These are phyloP conservation scores for Synchiropus splendidus DNA, from an alignment of 2,113 vertebrate genomes.

Conservation along the genomic window DNA sequence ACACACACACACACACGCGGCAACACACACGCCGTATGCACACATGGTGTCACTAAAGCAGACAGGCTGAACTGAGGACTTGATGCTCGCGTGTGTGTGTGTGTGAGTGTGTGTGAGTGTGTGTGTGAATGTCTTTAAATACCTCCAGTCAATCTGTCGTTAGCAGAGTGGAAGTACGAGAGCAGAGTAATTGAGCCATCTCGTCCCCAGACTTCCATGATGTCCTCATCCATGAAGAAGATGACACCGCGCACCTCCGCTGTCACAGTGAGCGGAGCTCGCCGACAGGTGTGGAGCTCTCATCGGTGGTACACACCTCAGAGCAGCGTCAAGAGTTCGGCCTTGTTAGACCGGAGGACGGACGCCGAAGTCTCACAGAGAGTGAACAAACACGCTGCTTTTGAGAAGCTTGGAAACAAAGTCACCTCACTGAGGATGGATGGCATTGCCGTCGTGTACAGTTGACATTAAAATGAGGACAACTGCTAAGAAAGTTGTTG, in stretches of 20 bases:
- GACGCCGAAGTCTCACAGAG: too few species aligned
- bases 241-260: slow-evolving; percentile 31
- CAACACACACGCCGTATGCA: slow-evolving; percentile 26
- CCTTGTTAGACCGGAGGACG: too few species aligned
- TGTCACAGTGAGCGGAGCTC: slow-evolving; percentile 29
- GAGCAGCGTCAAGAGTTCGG: too few species aligned
- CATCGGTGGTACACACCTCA: slow-evolving; percentile 19
- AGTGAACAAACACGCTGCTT: too few species aligned
- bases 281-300: slow-evolving; percentile 36
- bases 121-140: slow-evolving; percentile 35
- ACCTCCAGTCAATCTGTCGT: slow-evolving; percentile 49
- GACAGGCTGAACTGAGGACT: slow-evolving; percentile 45
- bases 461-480: too few species aligned
- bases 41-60: slow-evolving; percentile 25
- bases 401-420: too few species aligned
- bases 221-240: slow-evolving; percentile 51
- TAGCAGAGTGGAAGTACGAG: slow-evolving; percentile 39
- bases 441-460: too few species aligned
- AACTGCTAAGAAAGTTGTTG: too few species aligned
- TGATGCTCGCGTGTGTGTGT: slow-evolving; percentile 31
- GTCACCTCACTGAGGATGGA: too few species aligned
- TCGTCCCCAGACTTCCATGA: slow-evolving; percentile 40
- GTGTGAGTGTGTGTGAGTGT: slow-evolving; percentile 16
- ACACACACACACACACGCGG: slow-evolving; percentile 25
- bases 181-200: slow-evolving; percentile 54